Evolutionary conservation across 2,113 vertebrate species (phyloP), one percentile per base, ranked within the genome.

Genomic region (Semnornis frantzii): DNA sequence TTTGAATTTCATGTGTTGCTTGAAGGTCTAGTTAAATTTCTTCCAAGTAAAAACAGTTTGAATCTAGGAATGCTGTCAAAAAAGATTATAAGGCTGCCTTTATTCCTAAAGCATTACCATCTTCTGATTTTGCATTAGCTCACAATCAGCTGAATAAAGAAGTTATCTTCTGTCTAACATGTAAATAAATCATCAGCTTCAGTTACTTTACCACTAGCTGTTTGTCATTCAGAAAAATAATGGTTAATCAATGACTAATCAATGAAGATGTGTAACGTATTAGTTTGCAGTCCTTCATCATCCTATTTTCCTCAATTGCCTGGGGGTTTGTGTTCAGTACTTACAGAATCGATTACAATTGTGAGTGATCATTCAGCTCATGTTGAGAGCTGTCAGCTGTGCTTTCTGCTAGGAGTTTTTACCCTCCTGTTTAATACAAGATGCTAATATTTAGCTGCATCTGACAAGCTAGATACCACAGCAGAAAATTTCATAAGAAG

Each of bases 191-290:
- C 98, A 98, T 96, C 97, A 96, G 97, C 97, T 97, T 98, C 98
- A 97, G 97, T 98, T 98, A 98, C 98, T 98, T 98, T 98, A 98
- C 97, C 97, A 95, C 97, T 97, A 95, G 98, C 97, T 98, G 98
- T 98, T 98, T 98, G 97, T 98, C 98, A 98, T 98, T 98, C 97
- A 97, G 97, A 95, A 97, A 98, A 98, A 98, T 98, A 98, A 98
- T 98, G 98, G 98, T 98, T 98, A 98, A 98, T 98, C 98, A 97
- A 98, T 98, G 97, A 97, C 97, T 98, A 98, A 98, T 98, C 98
- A 98, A 98, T 98, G 98, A 97, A 97, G 98, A 98, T 97, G 97
- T 98, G 98, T 98, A 98, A 98, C 97, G 94, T 98, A 98, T 98
- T 98, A 97, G 97, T 98, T 98, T 98, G 97, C 96, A 97, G 97